Percentiles rank a stretch among this genome's conserved stretches.
phyloP scores from a whole-genome alignment of 2,797 vertebrate species.

The Mallotus villosus region DNA sequence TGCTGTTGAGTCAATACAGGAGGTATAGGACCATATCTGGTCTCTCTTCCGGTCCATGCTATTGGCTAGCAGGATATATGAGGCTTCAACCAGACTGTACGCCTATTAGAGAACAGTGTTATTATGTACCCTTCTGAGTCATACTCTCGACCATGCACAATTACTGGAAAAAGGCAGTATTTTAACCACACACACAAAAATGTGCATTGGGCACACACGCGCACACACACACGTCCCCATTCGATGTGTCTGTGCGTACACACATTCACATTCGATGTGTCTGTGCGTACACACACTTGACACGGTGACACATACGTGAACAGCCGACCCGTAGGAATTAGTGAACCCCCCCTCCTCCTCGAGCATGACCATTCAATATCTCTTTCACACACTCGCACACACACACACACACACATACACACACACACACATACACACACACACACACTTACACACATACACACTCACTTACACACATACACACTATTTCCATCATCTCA shows the following conservation, averaged over 20 bases:
- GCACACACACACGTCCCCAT: conserved; percentile 8
- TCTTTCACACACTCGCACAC: conserved; percentile 30
- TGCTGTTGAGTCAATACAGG: too few species aligned
- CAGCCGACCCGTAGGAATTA: conserved; percentile 16
- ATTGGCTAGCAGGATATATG: not conserved
- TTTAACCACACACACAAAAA: conserved; percentile 52
- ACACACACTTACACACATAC: conserved; percentile 24
- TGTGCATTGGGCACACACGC: too few species aligned
- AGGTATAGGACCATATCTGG: not conserved
- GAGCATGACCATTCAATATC: conserved; percentile 20
- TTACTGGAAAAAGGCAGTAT: conserved; percentile 54
- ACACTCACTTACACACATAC: conserved; percentile 24
- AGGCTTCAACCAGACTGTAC: conserved; percentile 41
- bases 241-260: not conserved
- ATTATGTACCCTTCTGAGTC: conserved; percentile 69
- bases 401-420: conserved; percentile 21
- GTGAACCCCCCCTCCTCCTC: not conserved
- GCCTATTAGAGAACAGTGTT: conserved; percentile 57
- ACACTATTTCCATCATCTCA: conserved; percentile 15
- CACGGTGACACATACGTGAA: conserved; percentile 34
- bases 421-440: conserved; percentile 38
- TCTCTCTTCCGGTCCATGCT: not conserved
- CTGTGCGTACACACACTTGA: not conserved
- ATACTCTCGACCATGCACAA: conserved; percentile 66
- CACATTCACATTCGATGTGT: too few species aligned